Evolutionary conservation across 2,113 vertebrate genomes (phyloP), one percentile per base, ranked within the genome.

Genomic region (Sardina pilchardus): DNA sequence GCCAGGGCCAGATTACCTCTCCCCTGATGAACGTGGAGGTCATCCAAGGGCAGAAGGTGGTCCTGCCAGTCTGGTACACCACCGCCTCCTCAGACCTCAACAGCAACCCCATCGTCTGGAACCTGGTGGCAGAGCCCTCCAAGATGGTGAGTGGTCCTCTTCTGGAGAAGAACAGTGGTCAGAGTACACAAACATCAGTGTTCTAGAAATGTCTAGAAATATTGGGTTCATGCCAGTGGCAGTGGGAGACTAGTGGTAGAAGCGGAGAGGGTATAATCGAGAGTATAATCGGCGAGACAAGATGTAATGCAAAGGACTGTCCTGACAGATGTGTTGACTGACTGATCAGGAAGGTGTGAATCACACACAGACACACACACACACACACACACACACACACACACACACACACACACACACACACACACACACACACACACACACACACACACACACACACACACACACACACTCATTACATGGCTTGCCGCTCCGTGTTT

Each of bases 61-160:
- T 95, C 48, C 91, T 96, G 42, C 94, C 95, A 0, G 90, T 85
- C 39, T 95, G 93, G 93, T 96, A 95, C 90, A 92, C 10, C 71
- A 0, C 12, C 4, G 3, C 10, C 14, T 6, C 6, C 5, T 5
- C 53, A 19, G 19, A 59, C 1, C 0, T 4, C 19, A 24, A 21
- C 53, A 12, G 2, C 71, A 36, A 12, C 2, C 1, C 3, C n/a
- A 34, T 78, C 26, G 16, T 16, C 10, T 78, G 71, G 71, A 78
- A 4, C 71, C 26, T 36, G 2, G 14, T 78, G 10, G 5, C 12
- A 36, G 71, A 17, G 0, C 0, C 19, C 53, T 24, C 53, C 19
- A 21, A 59, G 21, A 19, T 59, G 53, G 53, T 59, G 53, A 59
- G 53, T 59, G 4, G 12, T 47, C 12, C 12, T 5, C 6, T 7